Evolutionary conservation across 1,140 invertebrate species (phyloP).

Genomic region (Ceratitis capitata): DNA sequence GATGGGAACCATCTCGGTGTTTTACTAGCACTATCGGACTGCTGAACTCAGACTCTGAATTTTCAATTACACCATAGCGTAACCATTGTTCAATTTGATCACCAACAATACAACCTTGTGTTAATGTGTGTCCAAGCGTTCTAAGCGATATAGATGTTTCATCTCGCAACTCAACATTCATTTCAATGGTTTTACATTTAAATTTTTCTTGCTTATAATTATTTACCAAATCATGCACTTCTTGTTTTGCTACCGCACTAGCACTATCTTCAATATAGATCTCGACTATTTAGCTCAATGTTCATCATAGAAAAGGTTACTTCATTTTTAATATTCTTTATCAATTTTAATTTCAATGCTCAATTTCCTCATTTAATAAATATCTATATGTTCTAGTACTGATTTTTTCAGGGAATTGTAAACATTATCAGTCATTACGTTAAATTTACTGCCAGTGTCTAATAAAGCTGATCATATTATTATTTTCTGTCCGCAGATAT

Average conservation of each 20-base stretch:
- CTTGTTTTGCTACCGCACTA: background rate
- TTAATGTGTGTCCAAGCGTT: slow-evolving; percentile 12
- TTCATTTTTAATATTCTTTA: too few species aligned
- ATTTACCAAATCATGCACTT: background rate
- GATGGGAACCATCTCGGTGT: too few species aligned
- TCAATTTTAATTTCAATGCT: too few species aligned
- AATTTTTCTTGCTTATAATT: background rate
- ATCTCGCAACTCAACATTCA: slow-evolving; percentile 22
- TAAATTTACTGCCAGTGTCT: background rate
- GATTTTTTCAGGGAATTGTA: too few species aligned
- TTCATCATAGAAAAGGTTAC: too few species aligned
- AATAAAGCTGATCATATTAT: background rate
- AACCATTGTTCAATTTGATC: too few species aligned
- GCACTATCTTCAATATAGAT: background rate
- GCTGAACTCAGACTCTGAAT: too few species aligned
- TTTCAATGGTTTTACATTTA: slow-evolving; percentile 37
- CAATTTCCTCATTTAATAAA: background rate
- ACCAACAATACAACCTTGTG: slow-evolving; percentile 39
- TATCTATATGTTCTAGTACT: background rate
- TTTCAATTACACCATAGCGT: slow-evolving; percentile 46
- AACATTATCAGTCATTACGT: background rate
- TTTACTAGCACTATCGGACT: too few species aligned
- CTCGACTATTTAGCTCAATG: background rate
- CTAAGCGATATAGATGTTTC: slow-evolving; percentile 29
- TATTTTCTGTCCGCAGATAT: background rate